These are phyloP conservation scores for Parauchenoglanis ngamensis DNA, from an alignment of 2,797 vertebrate species.

Conservation along the genomic window DNA sequence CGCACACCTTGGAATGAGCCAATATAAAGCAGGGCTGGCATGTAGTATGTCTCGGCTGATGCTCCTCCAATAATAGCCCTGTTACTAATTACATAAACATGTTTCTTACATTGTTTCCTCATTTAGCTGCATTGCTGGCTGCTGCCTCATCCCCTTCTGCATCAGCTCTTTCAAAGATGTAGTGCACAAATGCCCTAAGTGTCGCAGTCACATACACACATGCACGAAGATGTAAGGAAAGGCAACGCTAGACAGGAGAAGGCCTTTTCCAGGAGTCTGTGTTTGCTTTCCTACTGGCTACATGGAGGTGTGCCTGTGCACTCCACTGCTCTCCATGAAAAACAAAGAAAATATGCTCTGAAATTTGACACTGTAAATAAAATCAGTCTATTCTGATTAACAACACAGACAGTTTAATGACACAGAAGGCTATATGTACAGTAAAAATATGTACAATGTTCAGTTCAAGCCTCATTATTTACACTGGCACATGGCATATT, in stretches of 20 bases:
- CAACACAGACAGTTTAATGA: constrained; percentile 75
- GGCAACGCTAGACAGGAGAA: background rate
- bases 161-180: constrained; percentile 60
- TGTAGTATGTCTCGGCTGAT: background rate
- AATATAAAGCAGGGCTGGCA: background rate
- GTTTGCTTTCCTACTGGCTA: background rate
- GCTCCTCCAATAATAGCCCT: background rate
- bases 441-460: constrained; percentile 74
- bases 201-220: constrained; percentile 59
- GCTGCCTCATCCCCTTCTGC: constrained; percentile 76
- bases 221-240: constrained; percentile 64
- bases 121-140: constrained; percentile 71
- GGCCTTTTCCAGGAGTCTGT: background rate
- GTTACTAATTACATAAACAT: background rate
- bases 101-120: background rate
- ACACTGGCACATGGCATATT: constrained; percentile 78
- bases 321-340: background rate
- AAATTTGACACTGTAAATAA: background rate
- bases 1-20: too few species aligned
- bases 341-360: background rate
- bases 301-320: background rate
- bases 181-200: constrained; percentile 72
- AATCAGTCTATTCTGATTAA: constrained; percentile 12
- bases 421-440: constrained; percentile 80
- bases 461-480: constrained; percentile 72